phyloP scores from a whole-genome alignment of 2,888 invertebrate genomes.

The Ashinkailepas kermadecensis region DNA sequence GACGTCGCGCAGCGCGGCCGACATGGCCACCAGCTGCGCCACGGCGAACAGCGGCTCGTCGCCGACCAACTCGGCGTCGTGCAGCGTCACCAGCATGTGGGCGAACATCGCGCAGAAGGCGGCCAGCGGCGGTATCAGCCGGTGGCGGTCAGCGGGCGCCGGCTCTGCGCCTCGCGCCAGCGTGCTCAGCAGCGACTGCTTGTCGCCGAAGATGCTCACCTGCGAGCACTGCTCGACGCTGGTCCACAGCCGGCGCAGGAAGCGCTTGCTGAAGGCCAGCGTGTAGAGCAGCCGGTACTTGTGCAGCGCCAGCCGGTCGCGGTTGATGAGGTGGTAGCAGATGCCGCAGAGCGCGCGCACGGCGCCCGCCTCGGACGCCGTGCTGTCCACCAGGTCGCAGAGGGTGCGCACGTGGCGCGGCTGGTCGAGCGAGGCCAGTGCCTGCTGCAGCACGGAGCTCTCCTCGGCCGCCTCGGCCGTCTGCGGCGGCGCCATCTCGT shows the following conservation, averaged over 20 bases:
- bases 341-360: slow-evolving; percentile 64
- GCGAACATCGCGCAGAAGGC: slow-evolving; percentile 78
- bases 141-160: slow-evolving; percentile 54
- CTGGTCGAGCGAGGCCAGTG: background rate
- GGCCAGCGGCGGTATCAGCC: slow-evolving; percentile 66
- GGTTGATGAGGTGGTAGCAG: slow-evolving; percentile 73
- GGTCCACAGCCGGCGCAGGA: slow-evolving; percentile 67
- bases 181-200: slow-evolving; percentile 52
- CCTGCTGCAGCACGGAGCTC: background rate
- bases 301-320: slow-evolving; percentile 71
- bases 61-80: slow-evolving; percentile 68
- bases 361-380: slow-evolving; percentile 45
- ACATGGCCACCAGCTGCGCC: slow-evolving; percentile 61
- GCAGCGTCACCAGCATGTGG: slow-evolving; percentile 68
- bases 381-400: slow-evolving; percentile 29
- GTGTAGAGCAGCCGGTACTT: slow-evolving; percentile 73
- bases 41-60: slow-evolving; percentile 61
- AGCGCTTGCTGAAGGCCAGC: slow-evolving; percentile 67
- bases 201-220: slow-evolving; percentile 45
- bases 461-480: background rate
- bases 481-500: background rate
- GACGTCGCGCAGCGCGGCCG: slow-evolving; percentile 65
- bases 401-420: background rate
- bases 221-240: slow-evolving; percentile 46
- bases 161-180: slow-evolving; percentile 58